Base-by-base conservation (phyloP, 2,888 invertebrate species). In the Hirudinaria manillensis region DNA sequence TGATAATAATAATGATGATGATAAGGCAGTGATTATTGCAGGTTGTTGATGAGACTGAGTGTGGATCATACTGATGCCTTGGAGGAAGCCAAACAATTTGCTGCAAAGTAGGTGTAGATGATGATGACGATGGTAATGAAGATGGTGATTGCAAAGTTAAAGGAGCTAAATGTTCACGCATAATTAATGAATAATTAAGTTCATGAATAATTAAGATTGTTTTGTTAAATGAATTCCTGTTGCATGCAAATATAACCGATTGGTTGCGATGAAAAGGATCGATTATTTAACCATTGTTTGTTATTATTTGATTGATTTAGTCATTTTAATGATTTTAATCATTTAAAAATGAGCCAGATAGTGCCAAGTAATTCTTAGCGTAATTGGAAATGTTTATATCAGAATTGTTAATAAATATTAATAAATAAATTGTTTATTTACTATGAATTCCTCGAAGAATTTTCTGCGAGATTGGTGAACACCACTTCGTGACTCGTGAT, bases 381-480 rank as follows among this genome's bases (percentile, higher is more conserved):
- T n/a, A n/a, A n/a, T n/a, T n/a, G n/a, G n/a, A n/a, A n/a, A n/a
- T n/a, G n/a, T n/a, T n/a, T n/a, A n/a, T n/a, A n/a, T n/a, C n/a
- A n/a, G n/a, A n/a, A n/a, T n/a, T n/a, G n/a, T n/a, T n/a, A n/a
- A n/a, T n/a, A n/a, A n/a, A n/a, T n/a, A n/a, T n/a, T n/a, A n/a
- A n/a, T n/a, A n/a, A n/a, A n/a, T n/a, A n/a, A n/a, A n/a, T n/a
- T n/a, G n/a, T n/a, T n/a, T n/a, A n/a, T n/a, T n/a, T n/a, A 45
- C 10, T 7, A 45, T 16, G 1, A 34, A 16, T 34, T 34, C 67
- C 4, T 80, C 10, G 21, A 1, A 86, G 86, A 79, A 90, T 93
- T 78, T 91, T 91, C 81, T 86, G 89, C 77, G 89, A 90, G 80
- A 89, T 93, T 86, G 92, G 92, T 0, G 90, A 91, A 79, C 89